Conservation (phyloP, 2,888 invertebrate species). For the Sabatieria punctata region DNA sequence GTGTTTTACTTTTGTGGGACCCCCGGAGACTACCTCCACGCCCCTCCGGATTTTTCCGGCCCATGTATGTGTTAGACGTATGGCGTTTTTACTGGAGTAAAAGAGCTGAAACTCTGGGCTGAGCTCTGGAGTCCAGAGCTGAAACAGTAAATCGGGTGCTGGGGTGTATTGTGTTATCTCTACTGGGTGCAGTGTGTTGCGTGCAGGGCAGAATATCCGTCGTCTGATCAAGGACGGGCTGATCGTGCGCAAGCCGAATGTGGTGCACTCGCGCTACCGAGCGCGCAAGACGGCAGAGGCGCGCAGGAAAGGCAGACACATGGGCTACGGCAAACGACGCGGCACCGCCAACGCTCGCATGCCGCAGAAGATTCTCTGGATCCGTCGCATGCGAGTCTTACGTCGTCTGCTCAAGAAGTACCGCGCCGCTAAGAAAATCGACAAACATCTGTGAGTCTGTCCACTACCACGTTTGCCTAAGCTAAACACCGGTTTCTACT, state of each 20-base stretch:
- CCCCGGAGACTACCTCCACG: too few species aligned
- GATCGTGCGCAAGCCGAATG: conserved; percentile 97
- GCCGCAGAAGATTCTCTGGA: conserved; percentile 76
- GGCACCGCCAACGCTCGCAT: conserved; percentile 99
- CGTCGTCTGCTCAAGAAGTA: conserved; percentile 81
- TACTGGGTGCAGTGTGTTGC: not conserved
- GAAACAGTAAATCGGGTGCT: too few species aligned
- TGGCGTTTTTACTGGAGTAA: too few species aligned
- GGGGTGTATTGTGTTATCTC: too few species aligned
- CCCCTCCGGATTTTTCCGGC: too few species aligned
- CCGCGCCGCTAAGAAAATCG: conserved; percentile 94
- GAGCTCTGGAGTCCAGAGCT: too few species aligned
- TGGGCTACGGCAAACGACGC: conserved; percentile 95
- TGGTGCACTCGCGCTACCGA: conserved; percentile 92
- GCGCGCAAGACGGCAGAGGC: conserved; percentile 96
- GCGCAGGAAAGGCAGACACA: conserved; percentile 92
- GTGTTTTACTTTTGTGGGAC: too few species aligned
- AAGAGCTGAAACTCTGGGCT: too few species aligned
- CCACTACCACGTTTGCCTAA: not conserved
- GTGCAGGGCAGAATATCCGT: conserved; percentile 83
- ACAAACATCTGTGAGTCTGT: conserved; percentile 72
- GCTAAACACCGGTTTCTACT: not conserved
- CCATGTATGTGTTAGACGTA: too few species aligned
- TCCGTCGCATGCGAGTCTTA: conserved; percentile 88
- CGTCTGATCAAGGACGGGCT: conserved; percentile 99